Conservation (phyloP, 2,888 invertebrate genomes). For the Melanargia galathea region DNA sequence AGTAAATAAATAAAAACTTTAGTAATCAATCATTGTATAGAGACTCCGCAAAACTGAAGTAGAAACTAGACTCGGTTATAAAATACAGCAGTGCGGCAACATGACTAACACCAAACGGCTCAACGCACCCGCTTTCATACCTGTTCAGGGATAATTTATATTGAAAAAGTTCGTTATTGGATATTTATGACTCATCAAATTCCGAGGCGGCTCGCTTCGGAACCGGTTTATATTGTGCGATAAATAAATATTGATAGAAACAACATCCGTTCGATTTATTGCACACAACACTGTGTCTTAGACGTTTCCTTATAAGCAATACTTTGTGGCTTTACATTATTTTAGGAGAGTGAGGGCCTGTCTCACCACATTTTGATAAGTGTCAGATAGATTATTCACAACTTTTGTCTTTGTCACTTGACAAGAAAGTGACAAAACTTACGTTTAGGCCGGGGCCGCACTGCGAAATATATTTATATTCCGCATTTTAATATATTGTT, state of each 20-base stretch:
- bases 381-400: too few relatives aligned
- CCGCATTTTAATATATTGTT: too few relatives aligned
- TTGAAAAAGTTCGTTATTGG: slow-evolving; percentile 31
- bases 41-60: slow-evolving; percentile 31
- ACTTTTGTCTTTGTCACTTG: too few relatives aligned
- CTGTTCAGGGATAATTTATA: slow-evolving; percentile 29
- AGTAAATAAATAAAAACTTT: too few relatives aligned
- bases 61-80: slow-evolving; percentile 48
- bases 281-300: background rate
- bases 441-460: too few relatives aligned
- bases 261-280: background rate
- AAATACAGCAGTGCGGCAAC: slow-evolving; percentile 67
- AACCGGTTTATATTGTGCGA: slow-evolving; percentile 3
- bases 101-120: slow-evolving; percentile 57
- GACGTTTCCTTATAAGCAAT: background rate
- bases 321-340: background rate
- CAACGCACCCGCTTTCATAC: slow-evolving; percentile 26
- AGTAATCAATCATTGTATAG: background rate
- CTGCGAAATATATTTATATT: too few relatives aligned
- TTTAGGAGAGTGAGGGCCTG: too few relatives aligned
- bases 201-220: background rate
- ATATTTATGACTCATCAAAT: slow-evolving; percentile 30
- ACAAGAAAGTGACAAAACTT: too few relatives aligned
- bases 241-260: background rate
- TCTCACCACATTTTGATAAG: too few relatives aligned